Percentiles rank a stretch among this genome's conserved stretches.
phyloP scores from a whole-genome alignment of 2,113 vertebrate genomes.

The Dipodomys merriami region DNA sequence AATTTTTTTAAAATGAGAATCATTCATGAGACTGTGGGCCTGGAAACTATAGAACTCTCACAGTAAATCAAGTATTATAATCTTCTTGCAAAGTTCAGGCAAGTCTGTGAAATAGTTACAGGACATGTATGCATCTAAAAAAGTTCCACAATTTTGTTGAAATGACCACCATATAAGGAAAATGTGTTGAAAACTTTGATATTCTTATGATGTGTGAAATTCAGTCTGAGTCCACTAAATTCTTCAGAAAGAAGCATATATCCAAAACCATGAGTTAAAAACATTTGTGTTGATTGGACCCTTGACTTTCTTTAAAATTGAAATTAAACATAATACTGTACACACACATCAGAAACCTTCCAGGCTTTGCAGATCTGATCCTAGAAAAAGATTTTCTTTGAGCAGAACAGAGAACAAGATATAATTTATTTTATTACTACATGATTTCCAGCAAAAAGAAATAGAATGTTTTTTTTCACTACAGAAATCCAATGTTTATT shows the following conservation, averaged over 20 bases:
- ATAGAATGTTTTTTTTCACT: neutral
- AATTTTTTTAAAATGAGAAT: neutral
- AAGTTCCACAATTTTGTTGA: neutral
- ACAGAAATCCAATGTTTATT: slow-evolving; percentile 12
- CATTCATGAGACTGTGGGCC: neutral
- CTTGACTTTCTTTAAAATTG: slow-evolving; percentile 49
- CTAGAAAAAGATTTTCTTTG: slow-evolving; percentile 7
- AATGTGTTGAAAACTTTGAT: neutral
- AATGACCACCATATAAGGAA: slow-evolving; percentile 2
- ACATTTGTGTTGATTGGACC: neutral
- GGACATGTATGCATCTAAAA: neutral
- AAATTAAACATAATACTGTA: slow-evolving; percentile 11
- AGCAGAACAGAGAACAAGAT: neutral
- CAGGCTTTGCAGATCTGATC: neutral
- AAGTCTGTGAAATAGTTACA: slow-evolving; percentile 32
- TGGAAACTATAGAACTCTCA: neutral
- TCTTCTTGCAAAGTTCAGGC: slow-evolving; percentile 4
- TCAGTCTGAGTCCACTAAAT: neutral
- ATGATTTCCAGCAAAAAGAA: slow-evolving; percentile 18
- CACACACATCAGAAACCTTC: neutral
- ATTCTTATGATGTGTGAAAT: neutral
- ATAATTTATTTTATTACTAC: neutral
- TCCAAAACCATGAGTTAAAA: neutral
- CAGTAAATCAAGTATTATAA: neutral
- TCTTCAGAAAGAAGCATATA: slow-evolving; percentile 38